Evolutionary conservation across 2,888 invertebrate genomes (phyloP), one percentile per base, ranked within the genome.

Genomic region (Scrobipalpa costella): DNA sequence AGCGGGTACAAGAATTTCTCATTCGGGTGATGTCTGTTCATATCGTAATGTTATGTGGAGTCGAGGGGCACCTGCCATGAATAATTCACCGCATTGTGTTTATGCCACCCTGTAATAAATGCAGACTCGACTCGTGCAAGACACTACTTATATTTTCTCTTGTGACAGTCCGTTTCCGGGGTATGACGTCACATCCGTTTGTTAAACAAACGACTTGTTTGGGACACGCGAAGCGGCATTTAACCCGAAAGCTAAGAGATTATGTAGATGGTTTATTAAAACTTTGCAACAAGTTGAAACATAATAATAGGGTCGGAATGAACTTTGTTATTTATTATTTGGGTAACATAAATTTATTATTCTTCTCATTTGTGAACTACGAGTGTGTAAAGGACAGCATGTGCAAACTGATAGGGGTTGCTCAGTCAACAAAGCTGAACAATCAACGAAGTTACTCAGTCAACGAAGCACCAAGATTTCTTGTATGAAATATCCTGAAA

Each of bases 11-110:
- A 59, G 38, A 59, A 59, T 59, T 59, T 59, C 59, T 59, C 59
- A 59, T 59, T 44, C 40, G 19, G 21, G 44, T 44, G 27, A 59
- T 44, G 44, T 59, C 59, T 59, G 44, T 59, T 59, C 59, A 59
- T 59, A 59, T 59, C 44, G 44, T 59, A 59, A 59, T 59, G 59
- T 44, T 19, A 59, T 59, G 40, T 59, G 19, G 58, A 58, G 58
- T 58, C 15, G 57, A 5, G 9, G 33, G 40, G 19, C 44, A 59
- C 63, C 59, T 38, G 57, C 21, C 69, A 79, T 80, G 81, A 80
- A 81, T 81, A 71, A 81, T 81, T 78, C 81, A 81, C 71, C 68
- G 72, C 69, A 71, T 70, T 70, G 65, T 64, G 65, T 70, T 68
- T 72, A 71, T 73, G 72, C 33, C 33, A 7, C 36, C 38, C 34